Evolutionary conservation across 1,140 invertebrate species (phyloP).

Genomic region (Ostrea edulis): DNA sequence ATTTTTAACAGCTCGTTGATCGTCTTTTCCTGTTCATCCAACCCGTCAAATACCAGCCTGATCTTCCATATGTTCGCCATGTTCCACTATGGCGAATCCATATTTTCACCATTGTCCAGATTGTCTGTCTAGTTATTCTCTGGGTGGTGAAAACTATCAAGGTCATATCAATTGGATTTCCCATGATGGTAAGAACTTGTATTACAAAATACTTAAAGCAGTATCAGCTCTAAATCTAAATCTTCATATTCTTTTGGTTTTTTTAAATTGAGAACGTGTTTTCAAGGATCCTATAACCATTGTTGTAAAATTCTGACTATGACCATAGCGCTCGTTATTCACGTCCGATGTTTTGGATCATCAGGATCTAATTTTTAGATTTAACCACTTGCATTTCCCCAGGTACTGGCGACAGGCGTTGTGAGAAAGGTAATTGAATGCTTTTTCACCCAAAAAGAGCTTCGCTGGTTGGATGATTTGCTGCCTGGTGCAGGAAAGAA

Average conservation of each 20-base stretch:
- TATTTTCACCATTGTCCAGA: slow-evolving; percentile 95
- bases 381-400: neutral
- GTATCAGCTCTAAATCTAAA: too few species aligned
- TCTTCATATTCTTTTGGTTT: too few species aligned
- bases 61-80: slow-evolving; percentile 81
- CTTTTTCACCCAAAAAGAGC: slow-evolving; percentile 92
- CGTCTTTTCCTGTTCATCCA: slow-evolving; percentile 91
- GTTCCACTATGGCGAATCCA: slow-evolving; percentile 97
- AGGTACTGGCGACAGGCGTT: slow-evolving; percentile 97
- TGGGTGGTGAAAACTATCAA: slow-evolving; percentile 98
- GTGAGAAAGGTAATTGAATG: slow-evolving; percentile 95
- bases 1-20: slow-evolving; percentile 96
- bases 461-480: slow-evolving; percentile 97
- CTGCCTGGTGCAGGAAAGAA: slow-evolving; percentile 86
- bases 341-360: too few species aligned
- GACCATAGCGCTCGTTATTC: too few species aligned
- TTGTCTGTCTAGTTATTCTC: slow-evolving; percentile 92
- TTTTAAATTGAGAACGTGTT: too few species aligned
- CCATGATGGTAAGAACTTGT: slow-evolving; percentile 88
- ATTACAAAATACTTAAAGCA: too few species aligned
- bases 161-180: slow-evolving; percentile 96
- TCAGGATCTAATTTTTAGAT: too few species aligned
- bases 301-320: too few species aligned
- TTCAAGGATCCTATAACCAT: too few species aligned
- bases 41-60: slow-evolving; percentile 95